Evolutionary conservation across 1,140 invertebrate genomes (phyloP), one percentile per base, ranked within the genome.

Genomic region (Phortica variegata): DNA sequence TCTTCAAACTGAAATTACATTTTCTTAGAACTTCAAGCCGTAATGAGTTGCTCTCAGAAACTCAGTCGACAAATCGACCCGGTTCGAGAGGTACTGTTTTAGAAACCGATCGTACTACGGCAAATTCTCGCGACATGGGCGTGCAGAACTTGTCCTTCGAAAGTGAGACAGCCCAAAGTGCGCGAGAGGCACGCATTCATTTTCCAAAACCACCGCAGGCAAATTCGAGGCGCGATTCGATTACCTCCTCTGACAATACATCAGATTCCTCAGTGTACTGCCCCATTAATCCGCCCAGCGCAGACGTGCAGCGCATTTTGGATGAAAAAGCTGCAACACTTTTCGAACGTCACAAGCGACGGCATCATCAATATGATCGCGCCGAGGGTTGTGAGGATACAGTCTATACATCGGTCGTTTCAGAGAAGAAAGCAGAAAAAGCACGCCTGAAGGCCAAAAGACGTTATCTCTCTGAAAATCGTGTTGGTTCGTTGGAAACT

Each of bases 221-320:
- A 1, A 56, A 55, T 12, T 45, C 57, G 7, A 56, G 68, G 7
- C 58, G 58, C 1, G 58, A 65, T 31, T 75, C 73, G 13, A 49
- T 75, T 21, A 69, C 60, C 0, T 75, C 73, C 4, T 58, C 65
- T 0, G 62, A 76, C 21, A 76, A 72, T 42, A 76, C 74, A 2
- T 76, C 74, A 0, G 74, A 76, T 39, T 76, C 74, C 0, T 76
- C 74, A 10, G 71, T 76, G 0, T 76, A 76, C 29, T 74, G 71
- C 36, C 73, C 73, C 15, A 74, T 76, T 1, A 73, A 74, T 54
- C 61, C 66, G 6, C 71, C 68, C 7, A 62, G 55, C 31, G 58
- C 59, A 12, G 73, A 75, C 55, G 59, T 76, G 17, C 71, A 76
- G 38, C 56, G 66, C 1, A 76, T 76, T 4, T 32, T 76, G 2